Evolutionary conservation across 1,140 invertebrate species (phyloP).

Genomic region (Potamilus streckersoni): DNA sequence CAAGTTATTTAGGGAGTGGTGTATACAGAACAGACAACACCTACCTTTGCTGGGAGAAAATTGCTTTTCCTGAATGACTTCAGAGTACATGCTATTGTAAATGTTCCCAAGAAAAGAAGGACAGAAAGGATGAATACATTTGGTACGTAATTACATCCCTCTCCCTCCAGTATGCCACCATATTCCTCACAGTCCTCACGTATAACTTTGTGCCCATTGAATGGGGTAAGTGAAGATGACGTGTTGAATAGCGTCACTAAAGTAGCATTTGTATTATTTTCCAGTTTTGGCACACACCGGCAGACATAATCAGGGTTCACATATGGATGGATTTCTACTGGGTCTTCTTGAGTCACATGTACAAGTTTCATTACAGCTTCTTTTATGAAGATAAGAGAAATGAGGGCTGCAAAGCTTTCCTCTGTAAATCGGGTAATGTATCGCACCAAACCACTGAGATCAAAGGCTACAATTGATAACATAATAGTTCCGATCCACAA

Average conservation of each 20-base stretch:
- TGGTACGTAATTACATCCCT: conserved; percentile 73
- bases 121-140: conserved; percentile 98
- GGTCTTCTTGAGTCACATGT: conserved; percentile 36
- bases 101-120: conserved; percentile 94
- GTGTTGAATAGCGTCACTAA: too few relatives aligned
- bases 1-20: too few relatives aligned
- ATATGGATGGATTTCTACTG: conserved; percentile 36
- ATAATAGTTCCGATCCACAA: conserved; percentile 93
- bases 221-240: background rate
- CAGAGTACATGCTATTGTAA: conserved; percentile 86
- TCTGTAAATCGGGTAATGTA: conserved; percentile 99
- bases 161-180: conserved; percentile 27
- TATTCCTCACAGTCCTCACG: conserved; percentile 26
- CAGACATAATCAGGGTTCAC: conserved; percentile 40
- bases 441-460: conserved; percentile 96
- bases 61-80: conserved; percentile 94
- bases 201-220: conserved; percentile 18
- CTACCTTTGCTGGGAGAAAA: conserved; percentile 83
- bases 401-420: conserved; percentile 98
- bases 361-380: conserved; percentile 82
- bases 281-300: conserved; percentile 29
- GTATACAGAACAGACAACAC: conserved; percentile 18
- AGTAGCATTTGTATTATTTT: too few relatives aligned
- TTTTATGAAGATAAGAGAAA: conserved; percentile 99
- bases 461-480: conserved; percentile 90